These are phyloP conservation scores for Phymatocera aterrima DNA, from an alignment of 2,888 invertebrate genomes.

Conservation along the genomic window DNA sequence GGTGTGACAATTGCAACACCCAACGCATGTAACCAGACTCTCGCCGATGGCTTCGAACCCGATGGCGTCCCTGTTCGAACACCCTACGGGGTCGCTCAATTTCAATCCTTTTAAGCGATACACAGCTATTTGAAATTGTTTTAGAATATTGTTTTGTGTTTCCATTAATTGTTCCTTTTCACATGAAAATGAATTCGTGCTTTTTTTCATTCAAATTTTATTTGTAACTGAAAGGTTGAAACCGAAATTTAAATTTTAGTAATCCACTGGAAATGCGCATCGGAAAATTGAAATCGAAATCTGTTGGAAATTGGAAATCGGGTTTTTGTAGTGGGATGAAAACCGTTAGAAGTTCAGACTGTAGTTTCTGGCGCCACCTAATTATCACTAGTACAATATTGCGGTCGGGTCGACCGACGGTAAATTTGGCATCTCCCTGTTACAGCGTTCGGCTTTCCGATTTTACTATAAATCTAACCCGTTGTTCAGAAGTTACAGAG, in stretches of 20 bases:
- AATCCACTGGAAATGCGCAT: no score
- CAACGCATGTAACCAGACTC: constrained; percentile 41
- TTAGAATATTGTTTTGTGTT: neutral
- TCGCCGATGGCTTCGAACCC: constrained; percentile 15
- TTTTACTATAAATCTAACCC: no score
- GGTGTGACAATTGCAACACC: constrained; percentile 70
- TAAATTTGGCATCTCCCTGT: no score
- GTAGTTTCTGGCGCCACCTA: no score
- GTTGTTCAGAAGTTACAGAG: no score
- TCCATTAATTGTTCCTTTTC: neutral
- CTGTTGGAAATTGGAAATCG: neutral
- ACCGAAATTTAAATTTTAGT: no score
- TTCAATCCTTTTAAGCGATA: constrained; percentile 8
- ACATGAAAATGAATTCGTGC: no score
- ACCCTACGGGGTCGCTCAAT: neutral
- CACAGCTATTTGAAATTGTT: neutral
- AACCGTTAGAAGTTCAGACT: neutral
- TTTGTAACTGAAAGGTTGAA: no score
- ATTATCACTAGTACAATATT: no score
- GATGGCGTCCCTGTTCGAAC: neutral
- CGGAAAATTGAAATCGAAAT: no score
- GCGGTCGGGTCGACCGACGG: no score
- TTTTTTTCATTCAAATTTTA: neutral
- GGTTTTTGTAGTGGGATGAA: neutral
- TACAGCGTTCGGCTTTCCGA: no score